These are phyloP conservation scores for Bubalus kerabau DNA, from an alignment of 2,113 vertebrate genomes.

Conservation along the genomic window DNA sequence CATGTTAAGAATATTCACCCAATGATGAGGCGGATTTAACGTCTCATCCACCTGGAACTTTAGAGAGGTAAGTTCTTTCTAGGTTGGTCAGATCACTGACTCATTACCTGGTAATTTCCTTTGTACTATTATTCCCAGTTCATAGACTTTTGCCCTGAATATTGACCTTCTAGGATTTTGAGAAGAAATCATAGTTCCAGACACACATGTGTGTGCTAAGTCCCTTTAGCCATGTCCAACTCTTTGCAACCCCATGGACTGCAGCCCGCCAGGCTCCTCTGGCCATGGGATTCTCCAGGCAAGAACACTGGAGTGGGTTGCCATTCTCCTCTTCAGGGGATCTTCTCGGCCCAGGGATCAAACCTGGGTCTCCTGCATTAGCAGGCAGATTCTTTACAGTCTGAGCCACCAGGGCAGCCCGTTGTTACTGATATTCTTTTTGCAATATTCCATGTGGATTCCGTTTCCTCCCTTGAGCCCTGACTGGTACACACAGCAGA, in stretches of 20 bases:
- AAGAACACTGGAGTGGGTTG: background rate
- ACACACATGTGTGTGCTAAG: background rate
- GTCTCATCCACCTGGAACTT: background rate
- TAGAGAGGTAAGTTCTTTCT: background rate
- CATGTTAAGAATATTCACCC: too few relatives aligned
- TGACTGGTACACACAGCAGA: background rate
- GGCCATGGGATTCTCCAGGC: background rate
- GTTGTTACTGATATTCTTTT: background rate
- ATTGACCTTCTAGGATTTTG: background rate
- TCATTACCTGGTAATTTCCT: background rate
- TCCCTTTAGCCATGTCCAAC: accelerated
- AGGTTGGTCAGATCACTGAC: background rate
- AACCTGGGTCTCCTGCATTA: background rate
- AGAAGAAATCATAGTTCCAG: background rate
- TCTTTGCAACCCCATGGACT: background rate
- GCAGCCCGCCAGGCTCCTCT: background rate
- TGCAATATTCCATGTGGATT: background rate
- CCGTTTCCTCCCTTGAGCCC: background rate
- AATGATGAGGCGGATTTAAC: background rate
- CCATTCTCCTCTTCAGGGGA: background rate
- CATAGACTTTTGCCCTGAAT: background rate
- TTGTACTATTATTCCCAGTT: too few relatives aligned
- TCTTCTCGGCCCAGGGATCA: accelerated
- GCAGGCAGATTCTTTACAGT: background rate
- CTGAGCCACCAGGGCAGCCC: background rate